phyloP scores from a whole-genome alignment of 2,797 vertebrate genomes.

The Paramormyrops hopkinsi region DNA sequence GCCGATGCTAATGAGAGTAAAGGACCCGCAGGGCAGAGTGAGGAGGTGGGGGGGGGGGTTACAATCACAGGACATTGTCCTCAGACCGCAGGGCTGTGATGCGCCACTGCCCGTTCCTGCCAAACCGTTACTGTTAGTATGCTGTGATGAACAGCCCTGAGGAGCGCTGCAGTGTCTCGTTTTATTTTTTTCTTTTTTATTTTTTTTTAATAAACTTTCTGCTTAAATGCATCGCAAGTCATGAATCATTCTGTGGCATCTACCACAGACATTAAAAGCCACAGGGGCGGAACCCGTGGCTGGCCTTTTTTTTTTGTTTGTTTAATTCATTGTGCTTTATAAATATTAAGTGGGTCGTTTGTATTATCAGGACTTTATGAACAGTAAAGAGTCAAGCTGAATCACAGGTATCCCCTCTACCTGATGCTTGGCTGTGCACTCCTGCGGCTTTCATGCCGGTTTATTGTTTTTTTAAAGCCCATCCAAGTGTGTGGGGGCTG shows the following conservation, averaged over 20 bases:
- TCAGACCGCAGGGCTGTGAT: too few species aligned
- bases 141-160: background rate
- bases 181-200: background rate
- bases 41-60: background rate
- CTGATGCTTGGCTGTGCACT: conserved; percentile 46
- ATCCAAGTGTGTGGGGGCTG: background rate
- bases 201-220: background rate
- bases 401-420: conserved; percentile 38
- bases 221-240: background rate
- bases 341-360: conserved; percentile 51
- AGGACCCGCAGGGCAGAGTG: background rate
- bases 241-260: background rate
- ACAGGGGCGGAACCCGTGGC: background rate
- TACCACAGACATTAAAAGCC: background rate
- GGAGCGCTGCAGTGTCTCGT: background rate
- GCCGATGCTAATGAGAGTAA: conserved; percentile 19
- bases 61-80: background rate
- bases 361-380: conserved; percentile 50
- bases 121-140: background rate
- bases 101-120: background rate
- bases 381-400: conserved; percentile 42
- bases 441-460: conserved; percentile 35
- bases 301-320: conserved; percentile 30
- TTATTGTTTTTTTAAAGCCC: conserved; percentile 18
- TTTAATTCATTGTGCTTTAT: conserved; percentile 37